Evolutionary conservation across 2,797 vertebrate species (phyloP).

Genomic region (Leuciscus waleckii): DNA sequence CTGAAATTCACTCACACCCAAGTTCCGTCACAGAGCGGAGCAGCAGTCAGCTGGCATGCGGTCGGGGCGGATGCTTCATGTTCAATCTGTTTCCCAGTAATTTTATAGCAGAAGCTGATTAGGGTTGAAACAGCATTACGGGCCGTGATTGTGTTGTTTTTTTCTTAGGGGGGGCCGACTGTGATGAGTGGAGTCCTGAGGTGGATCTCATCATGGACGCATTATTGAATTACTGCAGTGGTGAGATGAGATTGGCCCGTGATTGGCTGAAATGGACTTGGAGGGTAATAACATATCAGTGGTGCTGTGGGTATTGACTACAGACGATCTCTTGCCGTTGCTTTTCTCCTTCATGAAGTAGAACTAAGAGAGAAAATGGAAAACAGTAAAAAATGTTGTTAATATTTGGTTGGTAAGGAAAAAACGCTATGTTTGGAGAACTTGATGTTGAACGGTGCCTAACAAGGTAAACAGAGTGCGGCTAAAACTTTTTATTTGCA

Average conservation of each 20-base stretch:
- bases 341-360: not conserved
- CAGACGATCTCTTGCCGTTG: not conserved
- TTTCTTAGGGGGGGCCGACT: not conserved
- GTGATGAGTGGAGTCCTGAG: conserved; percentile 52
- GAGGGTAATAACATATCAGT: conserved; percentile 64
- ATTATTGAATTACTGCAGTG: conserved; percentile 72
- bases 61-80: conserved; percentile 58
- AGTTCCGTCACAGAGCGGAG: not conserved
- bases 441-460: not conserved
- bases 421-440: not conserved
- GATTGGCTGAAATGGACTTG: conserved; percentile 65
- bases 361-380: conserved; percentile 8
- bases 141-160: conserved; percentile 56
- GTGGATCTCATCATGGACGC: conserved; percentile 61
- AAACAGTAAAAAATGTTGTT: not conserved
- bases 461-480: not conserved
- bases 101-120: conserved; percentile 65
- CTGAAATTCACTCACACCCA: conserved; percentile 1
- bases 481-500: conserved; percentile 28
- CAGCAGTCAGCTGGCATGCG: conserved; percentile 37
- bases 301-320: conserved; percentile 5
- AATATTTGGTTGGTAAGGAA: not conserved
- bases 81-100: conserved; percentile 65
- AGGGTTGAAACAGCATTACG: conserved; percentile 65
- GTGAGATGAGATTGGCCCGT: conserved; percentile 68